A percentile compares a stretch with the other conserved stretches of the same genome.
Conservation (phyloP, 2,888 invertebrate species). For the Ennomos erosarius region DNA sequence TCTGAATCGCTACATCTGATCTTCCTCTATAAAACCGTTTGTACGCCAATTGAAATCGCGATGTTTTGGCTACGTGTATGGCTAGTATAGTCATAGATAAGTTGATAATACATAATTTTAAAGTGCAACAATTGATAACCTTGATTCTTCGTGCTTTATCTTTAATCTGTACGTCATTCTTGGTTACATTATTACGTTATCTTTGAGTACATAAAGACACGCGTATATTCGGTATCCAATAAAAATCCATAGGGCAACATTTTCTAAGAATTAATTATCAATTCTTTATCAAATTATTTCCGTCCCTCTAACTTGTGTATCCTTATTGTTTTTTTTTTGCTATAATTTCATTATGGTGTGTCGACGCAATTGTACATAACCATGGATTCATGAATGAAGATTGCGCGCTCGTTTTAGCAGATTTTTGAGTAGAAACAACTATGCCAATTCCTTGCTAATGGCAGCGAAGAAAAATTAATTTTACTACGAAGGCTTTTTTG, state of each 20-base stretch:
- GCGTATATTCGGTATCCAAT: neutral
- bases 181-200: conserved; percentile 14
- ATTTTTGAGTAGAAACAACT: no score
- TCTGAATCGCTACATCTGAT: conserved; percentile 54
- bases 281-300: conserved; percentile 7
- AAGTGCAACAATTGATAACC: conserved; percentile 43
- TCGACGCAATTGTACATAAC: no score
- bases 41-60: conserved; percentile 37
- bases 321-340: no score
- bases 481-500: no score
- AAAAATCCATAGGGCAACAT: conserved; percentile 4
- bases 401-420: no score
- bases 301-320: no score
- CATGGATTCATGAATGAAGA: no score
- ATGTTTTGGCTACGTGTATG: conserved; percentile 32
- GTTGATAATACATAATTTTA: conserved; percentile 12
- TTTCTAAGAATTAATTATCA: conserved; percentile 7
- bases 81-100: conserved; percentile 2
- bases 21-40: conserved; percentile 57
- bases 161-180: conserved; percentile 46
- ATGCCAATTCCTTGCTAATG: no score
- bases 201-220: conserved; percentile 3
- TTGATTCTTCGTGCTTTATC: conserved; percentile 49
- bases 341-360: no score
- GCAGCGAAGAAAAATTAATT: no score